A percentile compares a stretch with the other conserved stretches of the same genome.
Conservation (phyloP, 2,797 vertebrate species). For the Lagodon rhomboides region DNA sequence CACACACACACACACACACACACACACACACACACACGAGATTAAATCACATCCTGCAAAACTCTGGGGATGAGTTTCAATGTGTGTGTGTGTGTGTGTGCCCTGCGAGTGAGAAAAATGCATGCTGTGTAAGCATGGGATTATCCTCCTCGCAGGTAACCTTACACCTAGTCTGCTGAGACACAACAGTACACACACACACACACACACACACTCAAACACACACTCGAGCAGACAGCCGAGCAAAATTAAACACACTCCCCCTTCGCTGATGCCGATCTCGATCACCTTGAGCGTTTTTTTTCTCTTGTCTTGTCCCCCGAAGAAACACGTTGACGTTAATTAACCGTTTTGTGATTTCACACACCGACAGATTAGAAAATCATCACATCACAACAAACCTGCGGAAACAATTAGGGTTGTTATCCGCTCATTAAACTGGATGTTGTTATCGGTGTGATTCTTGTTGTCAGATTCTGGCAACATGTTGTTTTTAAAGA, state of each 20-base stretch:
- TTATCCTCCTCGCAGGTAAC: conserved; percentile 52
- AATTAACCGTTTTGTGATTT: conserved; percentile 19
- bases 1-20: conserved; percentile 16
- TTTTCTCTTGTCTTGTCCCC: background rate
- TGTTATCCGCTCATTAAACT: conserved; percentile 32
- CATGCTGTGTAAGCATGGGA: conserved; percentile 50
- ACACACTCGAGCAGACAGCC: background rate
- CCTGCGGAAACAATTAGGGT: conserved; percentile 29
- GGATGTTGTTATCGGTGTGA: background rate
- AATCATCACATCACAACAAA: conserved; percentile 17
- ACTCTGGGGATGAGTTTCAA: background rate
- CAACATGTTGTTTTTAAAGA: conserved; percentile 17
- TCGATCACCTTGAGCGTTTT: conserved; percentile 24
- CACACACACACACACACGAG: conserved; percentile 3
- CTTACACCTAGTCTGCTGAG: conserved; percentile 22
- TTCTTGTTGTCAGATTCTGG: conserved; percentile 29
- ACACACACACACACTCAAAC: conserved; percentile 8
- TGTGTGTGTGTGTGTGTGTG: conserved; percentile 4
- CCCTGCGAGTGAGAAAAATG: conserved; percentile 24
- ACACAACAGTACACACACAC: conserved; percentile 12
- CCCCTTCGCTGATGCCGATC: conserved; percentile 6
- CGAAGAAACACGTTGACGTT: background rate
- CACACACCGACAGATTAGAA: conserved; percentile 6
- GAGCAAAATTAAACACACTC: background rate
- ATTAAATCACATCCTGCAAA: conserved; percentile 35